Evolutionary conservation across 2,797 vertebrate genomes (phyloP).

Genomic region (Aeoliscus strigatus): DNA sequence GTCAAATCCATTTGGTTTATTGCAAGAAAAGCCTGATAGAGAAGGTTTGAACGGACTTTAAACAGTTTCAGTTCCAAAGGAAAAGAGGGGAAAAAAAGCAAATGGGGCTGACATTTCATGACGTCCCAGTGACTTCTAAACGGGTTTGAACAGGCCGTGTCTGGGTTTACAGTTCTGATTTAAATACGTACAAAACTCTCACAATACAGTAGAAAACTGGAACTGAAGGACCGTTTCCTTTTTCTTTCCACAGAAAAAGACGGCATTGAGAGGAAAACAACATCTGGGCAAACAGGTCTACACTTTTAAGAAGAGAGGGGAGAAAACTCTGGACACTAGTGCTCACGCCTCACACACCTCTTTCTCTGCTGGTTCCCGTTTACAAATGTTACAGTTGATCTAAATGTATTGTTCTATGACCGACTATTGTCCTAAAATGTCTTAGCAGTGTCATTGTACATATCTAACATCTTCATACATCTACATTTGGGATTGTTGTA

Average conservation of each 20-base stretch:
- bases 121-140: slow-evolving; percentile 16
- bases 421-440: slow-evolving; percentile 33
- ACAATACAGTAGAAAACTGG: slow-evolving; percentile 48
- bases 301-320: neutral
- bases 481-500: neutral
- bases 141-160: slow-evolving; percentile 3
- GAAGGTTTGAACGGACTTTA: slow-evolving; percentile 18
- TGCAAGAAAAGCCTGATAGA: slow-evolving; percentile 19
- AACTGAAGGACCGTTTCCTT: slow-evolving; percentile 32
- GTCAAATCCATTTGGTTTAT: slow-evolving; percentile 16
- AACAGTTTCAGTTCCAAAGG: slow-evolving; percentile 15
- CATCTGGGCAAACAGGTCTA: slow-evolving; percentile 4
- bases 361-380: slow-evolving; percentile 10
- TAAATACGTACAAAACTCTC: slow-evolving; percentile 46
- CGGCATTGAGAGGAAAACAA: slow-evolving; percentile 4
- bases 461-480: slow-evolving; percentile 28
- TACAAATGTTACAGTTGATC: slow-evolving; percentile 11
- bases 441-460: slow-evolving; percentile 13
- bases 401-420: slow-evolving; percentile 2
- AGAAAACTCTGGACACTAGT: slow-evolving; percentile 19
- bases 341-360: slow-evolving; percentile 22
- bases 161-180: neutral
- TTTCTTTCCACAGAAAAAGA: slow-evolving; percentile 22
- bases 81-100: slow-evolving; percentile 25
- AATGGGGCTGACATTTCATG: no score